Percentiles rank a stretch among this genome's conserved stretches.
Evolutionary conservation across 2,888 invertebrate genomes (phyloP).

Genomic region (Galerucella calmariensis): DNA sequence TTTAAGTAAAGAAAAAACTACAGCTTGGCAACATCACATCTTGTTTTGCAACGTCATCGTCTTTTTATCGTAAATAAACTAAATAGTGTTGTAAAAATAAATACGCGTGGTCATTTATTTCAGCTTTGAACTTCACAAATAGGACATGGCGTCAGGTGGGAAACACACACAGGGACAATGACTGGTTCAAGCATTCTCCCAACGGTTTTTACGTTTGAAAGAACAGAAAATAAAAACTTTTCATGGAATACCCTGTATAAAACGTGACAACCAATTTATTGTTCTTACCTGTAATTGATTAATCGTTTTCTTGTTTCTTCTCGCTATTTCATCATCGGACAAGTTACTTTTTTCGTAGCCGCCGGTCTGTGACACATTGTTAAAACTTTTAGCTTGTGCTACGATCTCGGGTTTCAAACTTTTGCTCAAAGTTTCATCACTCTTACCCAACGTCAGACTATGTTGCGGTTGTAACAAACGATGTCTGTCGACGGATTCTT

Average conservation of each 20-base stretch:
- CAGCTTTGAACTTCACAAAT: no score
- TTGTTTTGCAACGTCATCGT: no score
- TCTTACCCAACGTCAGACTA: constrained; percentile 60
- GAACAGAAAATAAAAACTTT: not conserved
- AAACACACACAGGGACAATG: no score
- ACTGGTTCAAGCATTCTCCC: no score
- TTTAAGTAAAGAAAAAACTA: no score
- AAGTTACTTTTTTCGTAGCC: constrained; percentile 54
- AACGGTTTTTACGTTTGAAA: no score
- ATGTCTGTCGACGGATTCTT: constrained; percentile 61
- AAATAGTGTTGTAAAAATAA: no score
- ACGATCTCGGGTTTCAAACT: constrained; percentile 53
- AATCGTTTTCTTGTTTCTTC: constrained; percentile 61
- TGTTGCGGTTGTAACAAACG: constrained; percentile 60
- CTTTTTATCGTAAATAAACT: no score
- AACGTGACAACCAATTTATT: not conserved
- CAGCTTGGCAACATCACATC: no score
- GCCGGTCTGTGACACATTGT: constrained; percentile 56
- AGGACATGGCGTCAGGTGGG: no score
- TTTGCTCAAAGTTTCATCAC: constrained; percentile 60
- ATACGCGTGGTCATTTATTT: no score
- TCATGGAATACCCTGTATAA: not conserved
- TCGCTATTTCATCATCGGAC: constrained; percentile 63
- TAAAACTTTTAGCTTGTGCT: constrained; percentile 61
- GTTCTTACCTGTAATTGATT: constrained; percentile 59